Base-by-base conservation (phyloP, 1,140 invertebrate genomes). In the Lamellibrachia luymesi region DNA sequence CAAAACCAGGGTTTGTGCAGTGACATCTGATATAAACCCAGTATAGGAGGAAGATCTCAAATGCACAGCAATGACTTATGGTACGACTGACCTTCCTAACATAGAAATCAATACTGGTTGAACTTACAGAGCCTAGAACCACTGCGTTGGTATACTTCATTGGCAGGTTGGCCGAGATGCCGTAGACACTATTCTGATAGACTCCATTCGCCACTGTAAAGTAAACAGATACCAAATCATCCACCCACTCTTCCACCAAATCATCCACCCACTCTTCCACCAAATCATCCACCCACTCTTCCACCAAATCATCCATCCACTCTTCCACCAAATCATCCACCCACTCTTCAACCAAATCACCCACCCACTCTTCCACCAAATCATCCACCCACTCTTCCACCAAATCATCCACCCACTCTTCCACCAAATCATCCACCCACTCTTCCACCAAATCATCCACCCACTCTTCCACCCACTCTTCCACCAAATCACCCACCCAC, bases 171-270 rank as follows among this genome's bases (percentile, higher is more conserved):
- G 99, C 98, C 50, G 98, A 98, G 96, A 99, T 97, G 7, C 99
- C 99, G 97, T 98, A 99, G 7, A 99, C 98, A 2, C 98, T 99
- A 97, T 99, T 99, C 96, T 99, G 99, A 96, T 99, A 99, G 95
- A 99, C 98, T 38, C 96, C 96, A 97, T 98, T 99, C 94, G 98
- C 98, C 97, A 98, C 98, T 98, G 96, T 90, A 97, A 97, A 94
- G 13, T n/a, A n/a, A 91, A 50, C 50, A 80, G 64, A 80, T 22
- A 80, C 25, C 5, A 2, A 93, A 91, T 27, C 5, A 90, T 89
- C 49, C 38, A 93, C 13, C 89, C 92, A 92, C 50, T 92, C 91
- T 13, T 91, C 51, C 91, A 91, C n/a, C 49, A 91, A 4, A 25
- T n/a, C 6, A 91, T 38, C 38, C 38, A 38, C 38, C 38, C 38